A percentile compares a stretch with the other conserved stretches of the same genome.
Conservation (phyloP, 2,888 invertebrate species). For the Thymelicus sylvestris region DNA sequence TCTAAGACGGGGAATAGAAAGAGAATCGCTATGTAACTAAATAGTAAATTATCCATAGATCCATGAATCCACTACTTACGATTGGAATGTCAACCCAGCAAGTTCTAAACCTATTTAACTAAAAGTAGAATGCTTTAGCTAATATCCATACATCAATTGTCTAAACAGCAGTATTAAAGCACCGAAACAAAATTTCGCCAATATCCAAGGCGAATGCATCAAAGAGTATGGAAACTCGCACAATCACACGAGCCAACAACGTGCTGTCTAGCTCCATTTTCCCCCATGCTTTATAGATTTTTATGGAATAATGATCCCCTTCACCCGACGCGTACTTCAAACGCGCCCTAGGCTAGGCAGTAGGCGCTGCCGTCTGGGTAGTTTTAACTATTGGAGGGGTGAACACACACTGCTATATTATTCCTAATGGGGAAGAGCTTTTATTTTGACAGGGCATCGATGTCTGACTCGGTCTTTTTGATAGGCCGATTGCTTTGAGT, state of each 20-base stretch:
- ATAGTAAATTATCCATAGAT: too few species aligned
- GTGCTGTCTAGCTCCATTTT: conserved; percentile 24
- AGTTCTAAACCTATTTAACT: too few species aligned
- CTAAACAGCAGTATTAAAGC: too few species aligned
- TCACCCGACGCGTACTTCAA: conserved; percentile 24
- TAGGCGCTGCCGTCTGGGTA: conserved; percentile 35
- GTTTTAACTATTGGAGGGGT: conserved; percentile 38
- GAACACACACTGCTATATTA: conserved; percentile 7
- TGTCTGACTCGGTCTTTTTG: not conserved
- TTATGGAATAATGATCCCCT: conserved; percentile 37
- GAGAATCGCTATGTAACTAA: too few species aligned
- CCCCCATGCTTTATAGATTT: conserved; percentile 36
- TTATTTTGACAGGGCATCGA: conserved; percentile 7
- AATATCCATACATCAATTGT: too few species aligned
- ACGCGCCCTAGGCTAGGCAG: conserved; percentile 36
- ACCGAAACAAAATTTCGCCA: not conserved
- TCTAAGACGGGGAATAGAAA: too few species aligned
- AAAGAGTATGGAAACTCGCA: not conserved
- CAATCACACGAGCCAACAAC: not conserved
- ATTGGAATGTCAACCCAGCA: too few species aligned
- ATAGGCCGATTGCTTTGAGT: not conserved
- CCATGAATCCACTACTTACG: too few species aligned
- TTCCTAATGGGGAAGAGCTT: conserved; percentile 6
- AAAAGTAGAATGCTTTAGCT: too few species aligned
- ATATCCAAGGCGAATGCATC: not conserved